Conservation (phyloP, 23 tunicate genomes). For the Halocynthia roretzi region DNA sequence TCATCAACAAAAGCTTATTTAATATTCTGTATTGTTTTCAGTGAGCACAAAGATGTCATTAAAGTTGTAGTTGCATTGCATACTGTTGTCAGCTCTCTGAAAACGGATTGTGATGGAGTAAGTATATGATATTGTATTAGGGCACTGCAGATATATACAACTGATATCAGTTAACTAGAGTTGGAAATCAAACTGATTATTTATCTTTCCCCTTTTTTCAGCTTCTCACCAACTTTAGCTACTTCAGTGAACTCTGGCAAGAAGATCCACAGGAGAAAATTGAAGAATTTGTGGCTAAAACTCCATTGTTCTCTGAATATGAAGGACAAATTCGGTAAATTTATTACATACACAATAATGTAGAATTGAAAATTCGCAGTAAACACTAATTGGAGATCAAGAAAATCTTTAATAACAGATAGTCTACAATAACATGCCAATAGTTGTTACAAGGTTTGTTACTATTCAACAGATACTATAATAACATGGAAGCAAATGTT, state of each 20-base stretch:
- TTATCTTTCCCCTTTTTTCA: conserved; percentile 16
- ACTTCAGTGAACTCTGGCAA: conserved; percentile 95
- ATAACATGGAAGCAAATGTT: conserved; percentile 78
- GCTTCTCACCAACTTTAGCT: conserved; percentile 76
- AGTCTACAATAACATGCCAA: too few species aligned
- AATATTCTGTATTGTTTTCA: conserved; percentile 18
- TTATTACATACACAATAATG: too few species aligned
- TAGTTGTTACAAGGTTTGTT: background rate
- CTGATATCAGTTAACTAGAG: too few species aligned
- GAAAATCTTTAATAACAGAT: background rate
- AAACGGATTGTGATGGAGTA: conserved; percentile 89
- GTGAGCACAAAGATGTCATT: conserved; percentile 98
- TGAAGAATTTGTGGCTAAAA: conserved; percentile 51
- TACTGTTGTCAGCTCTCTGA: conserved; percentile 91
- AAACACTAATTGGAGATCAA: conserved; percentile 13
- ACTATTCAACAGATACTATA: conserved; percentile 53
- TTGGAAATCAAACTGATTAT: background rate
- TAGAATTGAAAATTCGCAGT: too few species aligned
- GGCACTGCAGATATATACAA: too few species aligned
- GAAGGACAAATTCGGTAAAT: conserved; percentile 51
- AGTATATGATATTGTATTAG: background rate
- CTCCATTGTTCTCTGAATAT: conserved; percentile 72
- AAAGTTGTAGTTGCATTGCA: conserved; percentile 96
- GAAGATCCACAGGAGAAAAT: conserved; percentile 95
- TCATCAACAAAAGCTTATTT: background rate